These are phyloP conservation scores for Grammomys dolichurus DNA, from an alignment of 2,113 vertebrate genomes.

Conservation along the genomic window DNA sequence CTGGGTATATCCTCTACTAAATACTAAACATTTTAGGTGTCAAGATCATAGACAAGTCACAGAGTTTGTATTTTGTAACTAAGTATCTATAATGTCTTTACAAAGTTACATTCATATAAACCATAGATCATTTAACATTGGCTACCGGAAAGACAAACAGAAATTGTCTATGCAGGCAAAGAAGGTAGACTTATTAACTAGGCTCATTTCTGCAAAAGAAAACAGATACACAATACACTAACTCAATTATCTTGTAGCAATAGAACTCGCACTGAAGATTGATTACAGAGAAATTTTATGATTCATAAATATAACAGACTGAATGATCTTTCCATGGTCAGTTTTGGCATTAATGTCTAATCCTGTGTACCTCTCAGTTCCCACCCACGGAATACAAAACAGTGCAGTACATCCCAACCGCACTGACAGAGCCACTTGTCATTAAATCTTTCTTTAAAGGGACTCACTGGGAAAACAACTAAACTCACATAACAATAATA, in stretches of 20 bases:
- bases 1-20: background rate
- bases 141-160: background rate
- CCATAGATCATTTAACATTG: background rate
- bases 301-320: background rate
- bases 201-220: background rate
- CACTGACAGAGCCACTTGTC: background rate
- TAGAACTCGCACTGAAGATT: constrained; percentile 10
- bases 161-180: background rate
- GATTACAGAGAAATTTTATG: background rate
- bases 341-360: constrained; percentile 28
- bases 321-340: background rate
- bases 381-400: background rate
- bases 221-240: background rate
- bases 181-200: background rate
- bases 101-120: constrained; percentile 5
- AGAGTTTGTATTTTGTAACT: background rate
- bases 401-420: background rate
- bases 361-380: constrained; percentile 11
- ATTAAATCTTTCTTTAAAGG: background rate
- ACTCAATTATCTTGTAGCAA: constrained; percentile 1
- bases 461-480: constrained; percentile 14
- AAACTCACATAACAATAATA: constrained; percentile 2
- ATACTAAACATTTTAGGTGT: background rate
- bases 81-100: background rate
- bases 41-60: background rate